Evolutionary conservation across 1,140 invertebrate species (phyloP).

Genomic region (Arion vulgaris): DNA sequence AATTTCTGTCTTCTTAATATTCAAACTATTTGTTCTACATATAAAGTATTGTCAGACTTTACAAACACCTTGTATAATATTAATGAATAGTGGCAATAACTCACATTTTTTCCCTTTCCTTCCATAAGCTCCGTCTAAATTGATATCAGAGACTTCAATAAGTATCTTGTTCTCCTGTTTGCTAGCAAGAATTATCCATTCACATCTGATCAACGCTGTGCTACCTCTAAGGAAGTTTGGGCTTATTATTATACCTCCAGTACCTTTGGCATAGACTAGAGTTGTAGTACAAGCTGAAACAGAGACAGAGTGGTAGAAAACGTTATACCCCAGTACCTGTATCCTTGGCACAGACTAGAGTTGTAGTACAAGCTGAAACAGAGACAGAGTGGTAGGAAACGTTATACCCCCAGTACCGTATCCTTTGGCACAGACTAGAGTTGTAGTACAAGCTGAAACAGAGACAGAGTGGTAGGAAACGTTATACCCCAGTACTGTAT

Average conservation of each 20-base stretch:
- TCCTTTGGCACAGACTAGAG: conserved; percentile 41
- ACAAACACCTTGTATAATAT: too few species aligned
- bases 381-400: too few species aligned
- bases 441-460: conserved; percentile 48
- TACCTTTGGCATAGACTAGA: conserved; percentile 42
- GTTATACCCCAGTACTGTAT: too few species aligned
- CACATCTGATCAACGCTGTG: conserved; percentile 69
- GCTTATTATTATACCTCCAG: conserved; percentile 71
- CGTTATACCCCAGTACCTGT: too few species aligned
- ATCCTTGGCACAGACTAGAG: too few species aligned
- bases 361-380: too few species aligned
- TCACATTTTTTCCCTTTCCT: background rate
- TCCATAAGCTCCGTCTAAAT: conserved; percentile 49
- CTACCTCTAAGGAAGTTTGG: conserved; percentile 73
- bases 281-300: conserved; percentile 49
- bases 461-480: too few species aligned
- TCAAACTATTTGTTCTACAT: too few species aligned
- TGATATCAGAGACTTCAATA: conserved; percentile 48
- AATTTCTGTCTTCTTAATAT: too few species aligned
- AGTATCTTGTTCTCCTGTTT: conserved; percentile 52
- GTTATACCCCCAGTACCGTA: conserved; percentile 69
- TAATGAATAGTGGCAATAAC: too few species aligned
- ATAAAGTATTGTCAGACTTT: too few species aligned
- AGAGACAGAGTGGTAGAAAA: too few species aligned
- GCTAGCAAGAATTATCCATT: conserved; percentile 68